These are phyloP conservation scores for Martes martes DNA, from an alignment of 2,113 vertebrate species.

Conservation along the genomic window DNA sequence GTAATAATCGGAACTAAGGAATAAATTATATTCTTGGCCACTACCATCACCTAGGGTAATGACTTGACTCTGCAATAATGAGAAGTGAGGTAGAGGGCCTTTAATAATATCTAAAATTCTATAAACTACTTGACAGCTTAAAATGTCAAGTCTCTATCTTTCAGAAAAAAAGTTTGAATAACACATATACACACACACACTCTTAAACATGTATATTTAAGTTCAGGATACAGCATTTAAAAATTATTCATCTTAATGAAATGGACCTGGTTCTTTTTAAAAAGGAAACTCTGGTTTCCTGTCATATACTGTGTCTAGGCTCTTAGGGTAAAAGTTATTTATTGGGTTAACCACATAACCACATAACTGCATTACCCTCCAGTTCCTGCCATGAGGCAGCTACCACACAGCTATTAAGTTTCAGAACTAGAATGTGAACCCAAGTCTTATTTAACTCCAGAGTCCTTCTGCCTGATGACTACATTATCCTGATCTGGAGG, in stretches of 20 bases:
- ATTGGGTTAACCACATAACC: neutral
- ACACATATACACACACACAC: no score
- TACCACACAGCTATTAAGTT: neutral
- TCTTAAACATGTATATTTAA: neutral
- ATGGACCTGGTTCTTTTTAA: neutral
- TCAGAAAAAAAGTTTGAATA: neutral
- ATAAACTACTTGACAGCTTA: neutral
- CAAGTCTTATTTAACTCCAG: neutral
- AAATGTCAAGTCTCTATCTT: neutral
- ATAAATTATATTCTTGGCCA: neutral
- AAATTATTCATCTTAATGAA: neutral
- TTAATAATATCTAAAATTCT: neutral
- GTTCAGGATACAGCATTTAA: neutral
- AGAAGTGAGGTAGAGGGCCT: neutral
- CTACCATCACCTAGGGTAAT: no score
- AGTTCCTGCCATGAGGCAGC: neutral
- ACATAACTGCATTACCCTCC: neutral
- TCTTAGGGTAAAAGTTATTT: neutral
- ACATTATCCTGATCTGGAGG: neutral
- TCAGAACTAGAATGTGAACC: neutral
- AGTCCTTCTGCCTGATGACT: neutral
- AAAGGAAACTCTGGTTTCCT: constrained; percentile 22
- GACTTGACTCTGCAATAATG: neutral
- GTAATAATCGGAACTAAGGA: neutral
- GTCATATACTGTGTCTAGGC: neutral